Evolutionary conservation across 2,888 invertebrate genomes (phyloP).

Genomic region (Scaptomyza caliginosa): DNA sequence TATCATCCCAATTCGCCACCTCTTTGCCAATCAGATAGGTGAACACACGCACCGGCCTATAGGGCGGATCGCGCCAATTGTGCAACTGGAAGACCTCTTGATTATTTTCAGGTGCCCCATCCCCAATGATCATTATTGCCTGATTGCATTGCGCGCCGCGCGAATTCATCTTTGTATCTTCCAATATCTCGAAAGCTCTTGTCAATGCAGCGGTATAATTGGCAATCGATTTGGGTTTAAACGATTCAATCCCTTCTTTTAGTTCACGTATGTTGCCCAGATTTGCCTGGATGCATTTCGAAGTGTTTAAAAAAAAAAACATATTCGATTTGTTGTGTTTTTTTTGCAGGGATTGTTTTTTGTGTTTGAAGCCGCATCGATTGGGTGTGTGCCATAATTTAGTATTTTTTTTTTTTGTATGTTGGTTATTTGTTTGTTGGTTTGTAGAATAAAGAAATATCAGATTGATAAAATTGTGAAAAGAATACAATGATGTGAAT

Average conservation of each 20-base stretch:
- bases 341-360: conserved; percentile 23
- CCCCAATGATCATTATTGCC: conserved; percentile 99
- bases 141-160: conserved; percentile 93
- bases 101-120: conserved; percentile 97
- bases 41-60: conserved; percentile 96
- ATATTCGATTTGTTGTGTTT: conserved; percentile 41
- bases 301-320: conserved; percentile 16
- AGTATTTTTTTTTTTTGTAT: conserved; percentile 10
- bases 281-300: conserved; percentile 88
- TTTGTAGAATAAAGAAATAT: conserved; percentile 36
- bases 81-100: conserved; percentile 95
- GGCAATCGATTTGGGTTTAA: conserved; percentile 94
- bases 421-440: conserved; percentile 9
- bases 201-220: conserved; percentile 96
- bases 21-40: conserved; percentile 98
- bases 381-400: conserved; percentile 20
- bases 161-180: conserved; percentile 86
- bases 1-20: conserved; percentile 95
- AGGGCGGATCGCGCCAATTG: conserved; percentile 91
- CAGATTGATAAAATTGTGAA: conserved; percentile 36
- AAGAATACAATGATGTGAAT: background rate
- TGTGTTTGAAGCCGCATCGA: conserved; percentile 55
- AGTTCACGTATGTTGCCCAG: conserved; percentile 92
- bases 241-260: conserved; percentile 90
- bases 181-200: conserved; percentile 94